Evolutionary conservation across 2,888 invertebrate genomes (phyloP).

Genomic region (Epinotia ramella): DNA sequence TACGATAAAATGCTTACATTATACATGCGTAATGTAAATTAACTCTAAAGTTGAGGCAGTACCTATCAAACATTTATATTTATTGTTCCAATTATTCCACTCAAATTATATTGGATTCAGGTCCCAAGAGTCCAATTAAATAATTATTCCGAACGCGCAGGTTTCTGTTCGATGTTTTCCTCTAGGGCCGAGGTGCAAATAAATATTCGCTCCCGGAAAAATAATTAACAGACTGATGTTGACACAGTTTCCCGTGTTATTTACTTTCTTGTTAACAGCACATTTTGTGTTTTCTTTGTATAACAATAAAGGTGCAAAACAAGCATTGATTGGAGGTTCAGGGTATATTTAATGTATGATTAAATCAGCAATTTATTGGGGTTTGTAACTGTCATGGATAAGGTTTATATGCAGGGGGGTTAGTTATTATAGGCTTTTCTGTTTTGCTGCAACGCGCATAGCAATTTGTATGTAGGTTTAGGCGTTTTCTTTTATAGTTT

Average conservation of each 20-base stretch:
- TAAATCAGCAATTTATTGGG: too few relatives aligned
- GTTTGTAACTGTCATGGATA: too few relatives aligned
- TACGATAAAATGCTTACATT: too few relatives aligned
- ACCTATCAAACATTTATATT: neutral
- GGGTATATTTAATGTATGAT: too few relatives aligned
- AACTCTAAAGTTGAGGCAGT: neutral
- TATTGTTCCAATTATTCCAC: constrained; percentile 1
- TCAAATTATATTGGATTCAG: constrained; percentile 19
- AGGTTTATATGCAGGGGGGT: too few relatives aligned
- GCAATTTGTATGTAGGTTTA: too few relatives aligned
- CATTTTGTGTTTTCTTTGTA: neutral
- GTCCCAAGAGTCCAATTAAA: constrained; percentile 32
- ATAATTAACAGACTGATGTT: constrained; percentile 26
- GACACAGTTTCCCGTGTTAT: constrained; percentile 11
- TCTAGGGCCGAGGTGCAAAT: constrained; percentile 28
- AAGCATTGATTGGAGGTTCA: neutral
- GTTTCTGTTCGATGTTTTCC: constrained; percentile 5
- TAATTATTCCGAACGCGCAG: constrained; percentile 33
- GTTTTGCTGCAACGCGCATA: too few relatives aligned
- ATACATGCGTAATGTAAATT: neutral
- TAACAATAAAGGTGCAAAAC: neutral
- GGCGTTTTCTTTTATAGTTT: too few relatives aligned
- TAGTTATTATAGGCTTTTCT: too few relatives aligned
- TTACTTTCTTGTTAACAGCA: constrained; percentile 10
- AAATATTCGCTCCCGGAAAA: constrained; percentile 34